Percentiles rank a stretch among this genome's conserved stretches.
phyloP scores from a whole-genome alignment of 2,797 vertebrate species.

The Ciconia nigra region DNA sequence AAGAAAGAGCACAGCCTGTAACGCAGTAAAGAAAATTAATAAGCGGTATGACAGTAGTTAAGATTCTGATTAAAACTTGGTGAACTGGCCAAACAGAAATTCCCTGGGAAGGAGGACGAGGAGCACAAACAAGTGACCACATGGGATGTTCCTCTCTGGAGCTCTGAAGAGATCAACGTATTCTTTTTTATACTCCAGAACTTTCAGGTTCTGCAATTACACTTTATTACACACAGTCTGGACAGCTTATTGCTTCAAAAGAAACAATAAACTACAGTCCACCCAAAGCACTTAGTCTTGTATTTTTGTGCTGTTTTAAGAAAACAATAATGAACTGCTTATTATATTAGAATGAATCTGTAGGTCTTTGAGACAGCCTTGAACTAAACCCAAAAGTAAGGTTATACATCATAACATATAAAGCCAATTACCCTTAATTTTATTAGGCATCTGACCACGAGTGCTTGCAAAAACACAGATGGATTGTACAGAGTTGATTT shows the following conservation, averaged over 20 bases:
- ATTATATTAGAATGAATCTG: not conserved
- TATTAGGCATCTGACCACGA: slow-evolving; percentile 35
- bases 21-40: not conserved
- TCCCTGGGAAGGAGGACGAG: not conserved
- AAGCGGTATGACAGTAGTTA: not conserved
- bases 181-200: not conserved
- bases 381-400: not conserved
- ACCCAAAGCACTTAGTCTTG: not conserved
- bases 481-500: not conserved
- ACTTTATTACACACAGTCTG: not conserved
- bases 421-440: slow-evolving; percentile 29
- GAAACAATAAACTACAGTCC: not conserved
- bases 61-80: not conserved
- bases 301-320: not conserved
- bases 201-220: not conserved
- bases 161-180: not conserved
- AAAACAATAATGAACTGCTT: not conserved
- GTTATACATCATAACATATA: not conserved
- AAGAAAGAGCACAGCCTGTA: not conserved
- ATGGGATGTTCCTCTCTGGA: not conserved
- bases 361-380: not conserved
- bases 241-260: not conserved
- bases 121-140: not conserved
- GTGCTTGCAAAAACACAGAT: slow-evolving; percentile 26
- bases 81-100: not conserved